Conservation (phyloP, 2,113 vertebrate species). For the Burhinus oedicnemus region DNA sequence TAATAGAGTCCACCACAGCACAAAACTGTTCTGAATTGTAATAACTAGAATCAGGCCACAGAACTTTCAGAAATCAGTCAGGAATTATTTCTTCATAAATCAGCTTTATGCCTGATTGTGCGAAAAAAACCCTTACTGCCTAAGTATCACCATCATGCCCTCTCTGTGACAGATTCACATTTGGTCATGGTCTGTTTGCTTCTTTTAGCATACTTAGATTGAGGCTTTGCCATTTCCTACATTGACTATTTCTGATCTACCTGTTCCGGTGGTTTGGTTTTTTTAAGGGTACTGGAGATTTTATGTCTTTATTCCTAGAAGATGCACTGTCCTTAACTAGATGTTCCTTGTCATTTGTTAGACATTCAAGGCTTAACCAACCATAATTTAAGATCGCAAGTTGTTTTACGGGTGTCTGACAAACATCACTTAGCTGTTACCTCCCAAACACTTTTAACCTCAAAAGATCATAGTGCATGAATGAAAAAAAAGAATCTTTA, state of each 20-base stretch:
- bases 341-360: background rate
- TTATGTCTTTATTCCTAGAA: background rate
- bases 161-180: background rate
- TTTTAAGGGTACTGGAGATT: background rate
- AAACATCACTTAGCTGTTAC: too few relatives aligned
- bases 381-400: too few relatives aligned
- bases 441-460: too few relatives aligned
- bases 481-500: too few relatives aligned
- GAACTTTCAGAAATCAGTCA: background rate
- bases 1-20: background rate
- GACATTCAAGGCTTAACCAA: background rate
- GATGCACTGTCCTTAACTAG: background rate
- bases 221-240: background rate
- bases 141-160: background rate
- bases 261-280: too few relatives aligned
- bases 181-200: background rate
- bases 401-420: too few relatives aligned
- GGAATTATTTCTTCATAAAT: background rate
- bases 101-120: background rate
- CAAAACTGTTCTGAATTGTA: background rate
- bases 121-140: background rate
- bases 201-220: background rate
- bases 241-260: background rate
- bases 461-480: too few relatives aligned
- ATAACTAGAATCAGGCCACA: background rate